phyloP scores from a whole-genome alignment of 1,140 invertebrate species.

The Oryctes rhinoceros region DNA sequence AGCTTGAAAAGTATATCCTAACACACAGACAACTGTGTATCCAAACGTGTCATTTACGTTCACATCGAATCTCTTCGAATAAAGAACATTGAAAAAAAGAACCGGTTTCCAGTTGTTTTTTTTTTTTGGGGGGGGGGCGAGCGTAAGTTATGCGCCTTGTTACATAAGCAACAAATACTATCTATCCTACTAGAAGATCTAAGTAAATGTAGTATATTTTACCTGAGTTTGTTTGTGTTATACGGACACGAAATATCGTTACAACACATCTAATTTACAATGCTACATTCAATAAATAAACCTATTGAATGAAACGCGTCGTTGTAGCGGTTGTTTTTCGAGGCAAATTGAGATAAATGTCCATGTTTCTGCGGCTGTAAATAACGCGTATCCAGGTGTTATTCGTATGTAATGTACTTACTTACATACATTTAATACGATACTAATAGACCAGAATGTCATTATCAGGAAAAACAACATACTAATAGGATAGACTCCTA shows the following conservation, averaged over 20 bases:
- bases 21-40: no score
- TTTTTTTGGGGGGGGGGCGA: neutral
- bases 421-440: no score
- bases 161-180: neutral
- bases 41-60: neutral
- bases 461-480: no score
- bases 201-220: neutral
- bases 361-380: neutral
- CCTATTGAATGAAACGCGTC: neutral
- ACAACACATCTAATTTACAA: conserved; percentile 19
- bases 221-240: neutral
- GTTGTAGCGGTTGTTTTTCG: neutral
- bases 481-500: no score
- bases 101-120: neutral
- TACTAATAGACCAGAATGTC: no score
- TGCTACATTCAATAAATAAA: conserved; percentile 19
- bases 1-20: no score
- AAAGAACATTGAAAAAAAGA: neutral
- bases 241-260: neutral
- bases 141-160: neutral
- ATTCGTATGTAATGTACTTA: neutral
- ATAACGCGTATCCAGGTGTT: neutral
- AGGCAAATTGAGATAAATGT: conserved; percentile 19
- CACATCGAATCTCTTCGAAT: neutral
- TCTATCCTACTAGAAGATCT: neutral